These are phyloP conservation scores for Thunnus thynnus DNA, from an alignment of 2,113 vertebrate species.

Conservation along the genomic window DNA sequence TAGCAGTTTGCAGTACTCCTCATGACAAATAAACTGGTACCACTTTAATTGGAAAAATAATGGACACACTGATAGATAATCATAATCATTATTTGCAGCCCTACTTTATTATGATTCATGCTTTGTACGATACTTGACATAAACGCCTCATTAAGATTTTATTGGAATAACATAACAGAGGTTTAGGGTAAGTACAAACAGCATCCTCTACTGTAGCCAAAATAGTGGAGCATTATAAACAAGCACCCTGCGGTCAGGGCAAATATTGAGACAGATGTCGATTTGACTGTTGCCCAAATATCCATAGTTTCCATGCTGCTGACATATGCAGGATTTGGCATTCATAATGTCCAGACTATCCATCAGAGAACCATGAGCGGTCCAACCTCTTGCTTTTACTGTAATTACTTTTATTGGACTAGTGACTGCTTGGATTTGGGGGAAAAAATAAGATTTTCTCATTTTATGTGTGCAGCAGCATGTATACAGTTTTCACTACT, in stretches of 20 bases:
- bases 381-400: slow-evolving; percentile 45
- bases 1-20: not conserved
- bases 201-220: not conserved
- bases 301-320: slow-evolving; percentile 35
- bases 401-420: slow-evolving; percentile 35
- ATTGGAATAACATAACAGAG: not conserved
- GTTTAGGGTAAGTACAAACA: not conserved
- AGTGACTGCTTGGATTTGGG: not conserved
- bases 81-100: not conserved
- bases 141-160: slow-evolving; percentile 4
- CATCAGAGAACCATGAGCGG: slow-evolving; percentile 29
- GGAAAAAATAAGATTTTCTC: not conserved
- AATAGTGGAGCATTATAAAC: slow-evolving; percentile 10
- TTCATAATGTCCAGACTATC: slow-evolving; percentile 46
- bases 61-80: not conserved
- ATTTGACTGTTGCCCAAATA: slow-evolving; percentile 52
- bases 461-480: slow-evolving; percentile 11
- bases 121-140: not conserved
- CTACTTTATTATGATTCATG: not conserved
- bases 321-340: slow-evolving; percentile 41
- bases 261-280: slow-evolving; percentile 61
- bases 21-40: not conserved
- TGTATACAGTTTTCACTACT: not conserved
- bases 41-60: not conserved
- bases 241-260: slow-evolving; percentile 5